These are phyloP conservation scores for Trilocha varians DNA, from an alignment of 2,888 invertebrate genomes.

Conservation along the genomic window DNA sequence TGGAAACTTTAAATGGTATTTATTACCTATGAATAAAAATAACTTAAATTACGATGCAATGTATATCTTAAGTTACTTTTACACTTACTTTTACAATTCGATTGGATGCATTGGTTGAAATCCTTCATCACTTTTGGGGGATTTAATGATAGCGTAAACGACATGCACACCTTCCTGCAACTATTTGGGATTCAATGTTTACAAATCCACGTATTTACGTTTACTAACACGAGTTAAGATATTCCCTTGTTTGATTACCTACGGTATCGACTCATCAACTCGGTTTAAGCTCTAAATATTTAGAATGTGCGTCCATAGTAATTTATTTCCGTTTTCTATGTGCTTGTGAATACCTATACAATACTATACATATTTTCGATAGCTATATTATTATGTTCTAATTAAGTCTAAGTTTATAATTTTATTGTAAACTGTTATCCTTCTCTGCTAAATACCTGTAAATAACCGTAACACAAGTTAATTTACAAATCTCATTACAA, in stretches of 20 bases:
- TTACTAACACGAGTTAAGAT: slow-evolving; percentile 20
- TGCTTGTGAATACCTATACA: too few species aligned
- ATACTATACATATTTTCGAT: too few species aligned
- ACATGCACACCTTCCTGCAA: slow-evolving; percentile 18
- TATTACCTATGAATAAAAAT: too few species aligned
- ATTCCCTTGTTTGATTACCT: slow-evolving; percentile 6
- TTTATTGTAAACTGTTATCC: too few species aligned
- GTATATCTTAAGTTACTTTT: too few species aligned
- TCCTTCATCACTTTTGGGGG: slow-evolving; percentile 15
- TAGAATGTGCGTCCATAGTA: slow-evolving; percentile 10
- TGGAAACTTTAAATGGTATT: not conserved
- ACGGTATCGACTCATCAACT: slow-evolving; percentile 5
- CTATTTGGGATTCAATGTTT: slow-evolving; percentile 9
- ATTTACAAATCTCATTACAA: too few species aligned
- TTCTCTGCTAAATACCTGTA: too few species aligned
- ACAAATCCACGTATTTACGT: slow-evolving; percentile 22
- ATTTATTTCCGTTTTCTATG: slow-evolving; percentile 4
- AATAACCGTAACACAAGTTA: too few species aligned
- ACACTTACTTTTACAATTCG: not conserved
- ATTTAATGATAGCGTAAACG: slow-evolving; percentile 23
- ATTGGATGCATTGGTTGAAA: slow-evolving; percentile 9
- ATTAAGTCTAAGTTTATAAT: too few species aligned
- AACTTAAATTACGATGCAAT: too few species aligned
- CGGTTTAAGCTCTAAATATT: slow-evolving; percentile 6
- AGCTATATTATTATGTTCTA: too few species aligned